Conservation (phyloP, 2,797 vertebrate species). For the Pteronotus mesoamericanus region DNA sequence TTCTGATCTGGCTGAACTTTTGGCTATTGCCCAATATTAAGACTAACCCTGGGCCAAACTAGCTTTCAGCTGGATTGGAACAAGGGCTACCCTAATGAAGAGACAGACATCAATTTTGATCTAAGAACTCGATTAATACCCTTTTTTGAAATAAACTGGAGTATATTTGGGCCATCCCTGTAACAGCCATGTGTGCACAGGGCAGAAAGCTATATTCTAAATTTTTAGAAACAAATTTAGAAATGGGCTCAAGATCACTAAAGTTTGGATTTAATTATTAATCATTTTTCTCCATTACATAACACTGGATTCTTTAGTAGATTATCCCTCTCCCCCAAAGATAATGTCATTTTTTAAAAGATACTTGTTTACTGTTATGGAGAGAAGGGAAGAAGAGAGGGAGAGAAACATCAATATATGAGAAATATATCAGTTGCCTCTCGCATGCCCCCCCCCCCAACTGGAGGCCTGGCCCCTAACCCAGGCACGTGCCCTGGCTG, state of each 20-base stretch:
- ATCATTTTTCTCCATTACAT: not conserved
- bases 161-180: not conserved
- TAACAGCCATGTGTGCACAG: not conserved
- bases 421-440: not conserved
- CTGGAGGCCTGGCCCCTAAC: not conserved
- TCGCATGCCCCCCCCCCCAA: not conserved
- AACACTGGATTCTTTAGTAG: not conserved
- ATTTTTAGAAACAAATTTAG: not conserved
- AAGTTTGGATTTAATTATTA: not conserved
- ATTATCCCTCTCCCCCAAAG: not conserved
- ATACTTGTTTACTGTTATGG: not conserved
- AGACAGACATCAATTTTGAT: not conserved
- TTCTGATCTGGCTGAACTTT: not conserved
- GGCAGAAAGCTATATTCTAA: not conserved
- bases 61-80: constrained; percentile 30
- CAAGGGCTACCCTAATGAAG: not conserved
- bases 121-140: not conserved
- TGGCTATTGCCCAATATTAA: not conserved
- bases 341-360: not conserved
- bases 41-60: not conserved
- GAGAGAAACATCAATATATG: not conserved
- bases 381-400: too few relatives aligned
- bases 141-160: not conserved
- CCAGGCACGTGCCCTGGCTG: not conserved
- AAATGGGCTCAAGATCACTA: not conserved